These are phyloP conservation scores for Mesocricetus auratus DNA, from an alignment of 2,113 vertebrate species.

Conservation along the genomic window DNA sequence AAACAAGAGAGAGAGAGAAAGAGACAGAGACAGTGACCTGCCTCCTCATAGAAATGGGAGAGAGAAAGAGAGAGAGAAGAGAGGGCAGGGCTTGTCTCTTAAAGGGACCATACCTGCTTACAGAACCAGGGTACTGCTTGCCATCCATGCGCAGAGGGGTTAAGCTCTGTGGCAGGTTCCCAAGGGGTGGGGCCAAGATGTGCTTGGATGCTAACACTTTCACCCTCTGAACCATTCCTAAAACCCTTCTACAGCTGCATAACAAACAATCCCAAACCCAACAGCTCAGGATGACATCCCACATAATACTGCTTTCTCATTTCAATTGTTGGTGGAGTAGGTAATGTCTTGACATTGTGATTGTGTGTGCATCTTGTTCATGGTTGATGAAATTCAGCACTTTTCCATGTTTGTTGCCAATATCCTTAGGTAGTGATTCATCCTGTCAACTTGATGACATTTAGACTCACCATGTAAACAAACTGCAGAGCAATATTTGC, in stretches of 20 bases:
- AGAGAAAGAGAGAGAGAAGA: too few relatives aligned
- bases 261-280: not conserved
- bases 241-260: not conserved
- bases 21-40: too few relatives aligned
- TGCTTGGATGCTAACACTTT: too few relatives aligned
- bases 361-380: not conserved
- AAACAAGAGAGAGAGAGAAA: too few relatives aligned
- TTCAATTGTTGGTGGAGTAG: not conserved
- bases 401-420: not conserved
- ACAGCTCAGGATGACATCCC: not conserved
- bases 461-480: not conserved
- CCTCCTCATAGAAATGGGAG: too few relatives aligned
- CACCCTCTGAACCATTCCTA: not conserved
- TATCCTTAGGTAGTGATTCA: not conserved
- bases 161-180: too few relatives aligned
- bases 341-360: not conserved
- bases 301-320: not conserved
- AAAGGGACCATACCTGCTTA: too few relatives aligned
- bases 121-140: too few relatives aligned
- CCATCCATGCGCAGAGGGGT: too few relatives aligned
- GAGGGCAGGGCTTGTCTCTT: too few relatives aligned
- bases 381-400: fast-evolving
- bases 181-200: too few relatives aligned
- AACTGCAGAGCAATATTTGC: too few relatives aligned
- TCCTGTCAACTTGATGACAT: not conserved